Evolutionary conservation across 2,797 vertebrate species (phyloP).

Genomic region (Rhabdomys pumilio): DNA sequence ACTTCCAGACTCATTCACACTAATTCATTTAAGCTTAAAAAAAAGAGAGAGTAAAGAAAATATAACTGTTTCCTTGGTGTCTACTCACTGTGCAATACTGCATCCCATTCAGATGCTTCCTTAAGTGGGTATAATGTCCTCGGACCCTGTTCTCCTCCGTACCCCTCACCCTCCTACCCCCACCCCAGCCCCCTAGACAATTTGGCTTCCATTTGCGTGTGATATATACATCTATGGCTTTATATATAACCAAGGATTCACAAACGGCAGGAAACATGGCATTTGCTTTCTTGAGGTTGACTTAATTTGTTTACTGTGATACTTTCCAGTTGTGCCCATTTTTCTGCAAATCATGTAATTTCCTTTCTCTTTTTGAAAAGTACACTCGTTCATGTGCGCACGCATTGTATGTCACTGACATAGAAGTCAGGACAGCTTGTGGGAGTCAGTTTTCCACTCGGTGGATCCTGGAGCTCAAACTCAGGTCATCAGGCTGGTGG

Average conservation of each 20-base stretch:
- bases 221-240: background rate
- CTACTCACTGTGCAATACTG: too few relatives aligned
- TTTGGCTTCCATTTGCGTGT: background rate
- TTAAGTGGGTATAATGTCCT: background rate
- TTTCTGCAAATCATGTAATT: background rate
- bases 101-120: background rate
- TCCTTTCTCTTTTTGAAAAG: background rate
- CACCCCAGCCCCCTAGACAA: too few relatives aligned
- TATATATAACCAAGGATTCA: background rate
- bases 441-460: background rate
- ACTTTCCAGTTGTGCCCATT: background rate
- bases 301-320: background rate
- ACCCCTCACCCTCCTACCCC: background rate
- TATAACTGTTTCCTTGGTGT: background rate
- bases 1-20: conserved; percentile 32
- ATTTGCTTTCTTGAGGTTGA: background rate
- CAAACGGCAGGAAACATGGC: background rate
- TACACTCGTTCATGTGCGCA: background rate
- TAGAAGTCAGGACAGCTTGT: background rate
- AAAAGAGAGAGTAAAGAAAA: background rate
- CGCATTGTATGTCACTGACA: background rate
- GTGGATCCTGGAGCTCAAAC: background rate
- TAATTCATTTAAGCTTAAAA: conserved; percentile 34
- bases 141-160: background rate
- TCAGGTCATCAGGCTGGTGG: background rate